Evolutionary conservation across 2,113 vertebrate species (phyloP), one percentile per base, ranked within the genome.

Genomic region (Pedetes capensis): DNA sequence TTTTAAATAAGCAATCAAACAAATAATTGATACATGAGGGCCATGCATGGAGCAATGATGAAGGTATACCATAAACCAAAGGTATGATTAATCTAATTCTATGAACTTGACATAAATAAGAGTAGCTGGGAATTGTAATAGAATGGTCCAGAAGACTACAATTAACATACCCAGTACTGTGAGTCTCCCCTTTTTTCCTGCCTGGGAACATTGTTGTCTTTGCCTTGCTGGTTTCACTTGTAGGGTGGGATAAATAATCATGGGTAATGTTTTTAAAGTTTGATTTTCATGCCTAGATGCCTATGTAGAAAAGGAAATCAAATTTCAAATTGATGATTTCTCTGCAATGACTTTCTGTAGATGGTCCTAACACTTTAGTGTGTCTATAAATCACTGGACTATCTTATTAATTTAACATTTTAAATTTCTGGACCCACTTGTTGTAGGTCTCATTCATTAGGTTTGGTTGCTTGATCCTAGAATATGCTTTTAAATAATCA

Each of bases 1-100:
- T 93, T 95, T 87, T 76, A 88, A 90, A 72, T 1, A 94, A 94
- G 29, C 47, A 93, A 87, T 16, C n/a, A 88, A 76, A 27, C 53
- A 91, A 34, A 23, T 2, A 51, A n/a, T 51, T 39, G 74, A 71
- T 49, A 90, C 90, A 72, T 49, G 18, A 79, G 10, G 63, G 3
- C 51, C 8, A 5, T 29, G 2, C 17, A 17, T 61, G 5, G 27
- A 32, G 1, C 34, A 74, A 25, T 53, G 49, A 80, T 69, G 27
- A 76, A 79, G 51, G 9, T 68, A 23, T 49, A 25, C 32, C 66
- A 27, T 20, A 71, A 83, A 71, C 37, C 9, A 64, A 57, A 53
- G 25, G 16, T 42, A 55, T 81, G 39, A 64, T 72, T 55, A 59
- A 64, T 91, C 17, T 4, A 78, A 61, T 39, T 94, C 42, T 51